Base-by-base conservation (phyloP, 2,888 invertebrate genomes). In the Elegia similella region DNA sequence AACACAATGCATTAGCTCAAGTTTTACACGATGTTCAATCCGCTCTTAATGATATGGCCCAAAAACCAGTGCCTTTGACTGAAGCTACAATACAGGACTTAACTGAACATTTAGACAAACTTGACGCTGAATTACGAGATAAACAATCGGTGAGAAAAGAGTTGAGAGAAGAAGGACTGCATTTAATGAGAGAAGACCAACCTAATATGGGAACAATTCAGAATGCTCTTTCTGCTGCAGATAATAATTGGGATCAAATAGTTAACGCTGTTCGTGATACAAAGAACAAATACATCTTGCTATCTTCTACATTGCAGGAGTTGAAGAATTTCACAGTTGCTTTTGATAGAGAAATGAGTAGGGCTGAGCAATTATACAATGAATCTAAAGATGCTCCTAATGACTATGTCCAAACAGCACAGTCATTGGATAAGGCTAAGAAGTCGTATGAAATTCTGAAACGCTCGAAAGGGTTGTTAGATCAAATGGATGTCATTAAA, bases 151-250 rank as follows among this genome's bases (percentile, higher is more conserved):
- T 95, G 0, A 95, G 95, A 72, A 94, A 95, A 63, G 93, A 94
- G 64, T 88, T 97, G n/a, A 94, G 95, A 69, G 94, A 95, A 72
- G 95, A 96, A 87, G 97, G 96, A 0, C 92, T 95, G 56, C 93
- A 95, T 69, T 84, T 97, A 64, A 94, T 97, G 94, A 94, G 95
- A 74, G 95, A 96, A 86, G 95, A 98, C 84, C 95, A 96, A 72
- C 93, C 94, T 55, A 96, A 96, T 66, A 95, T 96, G 82, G 94
- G 95, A 0, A 93, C 94, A 0, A 95, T 97, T 60, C 97, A 98
- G 82, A 95, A 95, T 67, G 94, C 95, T 50, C 83, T 98, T 0
- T 92, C 96, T 0, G 93, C 95, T 0, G 93, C 96, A 44, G 97
- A 97, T 72, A 93, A 95, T 57, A 95, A 95, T 65, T 97, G 96